Conservation (phyloP, 1,140 invertebrate species). For the Steinernema khuongi region DNA sequence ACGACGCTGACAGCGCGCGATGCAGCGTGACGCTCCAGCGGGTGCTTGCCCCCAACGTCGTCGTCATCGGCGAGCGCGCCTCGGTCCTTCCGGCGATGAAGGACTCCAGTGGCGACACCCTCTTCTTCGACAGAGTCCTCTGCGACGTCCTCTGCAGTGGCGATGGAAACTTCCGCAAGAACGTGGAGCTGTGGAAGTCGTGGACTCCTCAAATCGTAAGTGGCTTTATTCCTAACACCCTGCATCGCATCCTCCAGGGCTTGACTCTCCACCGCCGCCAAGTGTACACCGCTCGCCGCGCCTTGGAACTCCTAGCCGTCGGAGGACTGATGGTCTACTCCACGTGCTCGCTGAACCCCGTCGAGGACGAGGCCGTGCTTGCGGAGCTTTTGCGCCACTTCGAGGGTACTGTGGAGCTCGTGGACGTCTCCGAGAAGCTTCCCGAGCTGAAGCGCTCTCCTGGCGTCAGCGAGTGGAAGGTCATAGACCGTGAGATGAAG, state of each 20-base stretch:
- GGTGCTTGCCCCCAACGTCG: conserved; percentile 82
- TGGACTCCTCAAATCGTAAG: conserved; percentile 83
- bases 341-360: conserved; percentile 93
- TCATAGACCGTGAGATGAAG: conserved; percentile 71
- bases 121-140: conserved; percentile 82
- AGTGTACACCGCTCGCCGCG: conserved; percentile 77
- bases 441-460: conserved; percentile 74
- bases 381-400: conserved; percentile 69
- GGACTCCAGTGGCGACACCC: conserved; percentile 42
- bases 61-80: conserved; percentile 97
- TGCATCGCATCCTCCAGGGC: background rate
- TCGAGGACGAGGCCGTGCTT: conserved; percentile 94
- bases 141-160: conserved; percentile 89
- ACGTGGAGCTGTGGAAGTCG: conserved; percentile 92
- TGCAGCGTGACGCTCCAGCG: conserved; percentile 94
- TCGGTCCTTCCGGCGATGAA: conserved; percentile 72
- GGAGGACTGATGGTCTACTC: conserved; percentile 92
- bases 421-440: conserved; percentile 73
- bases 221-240: conserved; percentile 11
- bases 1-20: conserved; percentile 91
- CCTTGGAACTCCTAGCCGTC: conserved; percentile 77
- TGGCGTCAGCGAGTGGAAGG: conserved; percentile 75
- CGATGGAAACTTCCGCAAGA: conserved; percentile 94
- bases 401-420: conserved; percentile 63
- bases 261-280: conserved; percentile 70